These are phyloP conservation scores for Irena cyanogastra DNA, from an alignment of 2,113 vertebrate genomes.

Conservation along the genomic window DNA sequence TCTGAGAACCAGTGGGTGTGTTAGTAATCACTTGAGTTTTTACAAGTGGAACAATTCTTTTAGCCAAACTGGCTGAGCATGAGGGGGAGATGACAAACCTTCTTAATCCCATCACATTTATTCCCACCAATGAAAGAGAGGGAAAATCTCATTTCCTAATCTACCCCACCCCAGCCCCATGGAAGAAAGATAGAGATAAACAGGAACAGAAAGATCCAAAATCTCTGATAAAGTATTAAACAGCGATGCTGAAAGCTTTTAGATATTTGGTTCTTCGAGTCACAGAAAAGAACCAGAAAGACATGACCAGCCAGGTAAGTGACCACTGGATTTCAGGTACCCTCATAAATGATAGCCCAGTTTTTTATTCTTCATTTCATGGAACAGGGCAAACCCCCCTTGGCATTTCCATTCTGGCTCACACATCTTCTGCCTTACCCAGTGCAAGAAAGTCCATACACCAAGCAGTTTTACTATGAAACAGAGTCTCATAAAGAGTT, in stretches of 20 bases:
- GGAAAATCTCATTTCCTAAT: conserved; percentile 15
- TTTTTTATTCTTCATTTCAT: background rate
- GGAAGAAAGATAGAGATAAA: background rate
- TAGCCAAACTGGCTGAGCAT: background rate
- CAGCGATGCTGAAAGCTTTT: background rate
- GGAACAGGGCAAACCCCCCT: background rate
- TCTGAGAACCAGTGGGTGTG: background rate
- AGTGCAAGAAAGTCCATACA: background rate
- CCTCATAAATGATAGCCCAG: background rate
- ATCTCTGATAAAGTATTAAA: background rate
- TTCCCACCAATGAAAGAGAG: background rate
- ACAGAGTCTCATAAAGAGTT: background rate
- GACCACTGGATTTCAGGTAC: background rate
- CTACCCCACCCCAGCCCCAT: background rate
- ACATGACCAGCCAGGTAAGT: background rate
- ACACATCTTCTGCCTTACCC: background rate
- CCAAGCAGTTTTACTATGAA: background rate
- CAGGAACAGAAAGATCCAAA: background rate
- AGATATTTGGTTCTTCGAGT: background rate
- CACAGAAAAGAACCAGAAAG: background rate
- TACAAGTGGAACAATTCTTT: conserved; percentile 31
- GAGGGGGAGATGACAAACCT: background rate
- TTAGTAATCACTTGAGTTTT: background rate
- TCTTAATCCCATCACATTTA: background rate
- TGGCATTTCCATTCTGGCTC: background rate